These are phyloP conservation scores for Eunapius fragilis DNA, from an alignment of 37 sponge, comb jelly and placozoan genomes.

Conservation along the genomic window DNA sequence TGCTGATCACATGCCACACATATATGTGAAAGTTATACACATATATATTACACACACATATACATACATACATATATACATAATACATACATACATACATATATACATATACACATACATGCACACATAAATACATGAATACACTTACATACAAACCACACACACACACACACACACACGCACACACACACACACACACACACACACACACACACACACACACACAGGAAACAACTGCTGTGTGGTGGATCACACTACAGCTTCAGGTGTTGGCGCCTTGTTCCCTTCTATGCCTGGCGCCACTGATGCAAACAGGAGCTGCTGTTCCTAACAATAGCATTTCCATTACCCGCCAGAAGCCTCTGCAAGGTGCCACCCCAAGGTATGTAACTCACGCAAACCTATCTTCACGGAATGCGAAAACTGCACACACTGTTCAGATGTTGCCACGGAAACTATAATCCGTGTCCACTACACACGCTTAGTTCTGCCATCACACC, in stretches of 20 bases:
- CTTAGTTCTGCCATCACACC: not conserved
- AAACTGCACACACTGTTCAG: not conserved
- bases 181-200: not conserved
- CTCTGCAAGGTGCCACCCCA: not conserved
- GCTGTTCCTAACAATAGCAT: not conserved
- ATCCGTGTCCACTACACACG: too few relatives aligned
- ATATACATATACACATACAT: too few relatives aligned
- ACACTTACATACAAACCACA: not conserved
- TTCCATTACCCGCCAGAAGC: not conserved
- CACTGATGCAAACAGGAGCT: not conserved
- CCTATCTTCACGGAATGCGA: not conserved
- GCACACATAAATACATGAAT: too few relatives aligned
- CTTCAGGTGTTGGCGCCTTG: not conserved
- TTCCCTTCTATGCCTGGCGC: not conserved
- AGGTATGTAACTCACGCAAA: not conserved
- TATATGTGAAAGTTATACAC: too few relatives aligned
- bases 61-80: too few relatives aligned
- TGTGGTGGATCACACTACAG: not conserved
- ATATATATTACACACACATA: not conserved
- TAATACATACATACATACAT: too few relatives aligned
- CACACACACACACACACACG: not conserved
- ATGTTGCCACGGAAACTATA: not conserved
- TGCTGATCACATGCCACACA: not conserved
- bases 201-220: conserved; percentile 1
- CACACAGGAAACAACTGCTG: not conserved